Conservation (phyloP, 2,113 vertebrate species). For the Strix uralensis region DNA sequence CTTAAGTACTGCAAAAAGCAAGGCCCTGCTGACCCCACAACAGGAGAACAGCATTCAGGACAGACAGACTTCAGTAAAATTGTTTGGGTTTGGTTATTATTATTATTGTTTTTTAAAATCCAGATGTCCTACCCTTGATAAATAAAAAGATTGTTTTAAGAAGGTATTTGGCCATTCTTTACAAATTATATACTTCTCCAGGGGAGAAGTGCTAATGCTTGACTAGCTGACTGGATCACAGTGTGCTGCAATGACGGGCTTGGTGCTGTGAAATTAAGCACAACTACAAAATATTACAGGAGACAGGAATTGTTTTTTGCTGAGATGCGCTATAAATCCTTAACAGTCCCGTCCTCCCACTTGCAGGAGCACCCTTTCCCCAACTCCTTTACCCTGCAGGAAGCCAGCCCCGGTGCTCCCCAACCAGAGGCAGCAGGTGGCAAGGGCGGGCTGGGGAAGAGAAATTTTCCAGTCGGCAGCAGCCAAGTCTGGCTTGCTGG, state of each 20-base stretch:
- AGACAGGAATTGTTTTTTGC: neutral
- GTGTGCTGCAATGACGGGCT: neutral
- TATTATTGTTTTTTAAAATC: neutral
- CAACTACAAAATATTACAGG: neutral
- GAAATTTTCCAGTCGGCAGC: neutral
- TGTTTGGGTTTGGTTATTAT: neutral
- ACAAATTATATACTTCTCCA: neutral
- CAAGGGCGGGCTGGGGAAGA: fast-evolving
- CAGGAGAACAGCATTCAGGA: neutral
- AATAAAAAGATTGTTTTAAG: neutral
- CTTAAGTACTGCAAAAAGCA: neutral
- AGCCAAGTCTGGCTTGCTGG: neutral
- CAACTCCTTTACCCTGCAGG: fast-evolving
- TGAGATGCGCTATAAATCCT: neutral
- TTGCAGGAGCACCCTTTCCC: neutral
- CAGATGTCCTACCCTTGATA: neutral
- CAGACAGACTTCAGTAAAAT: neutral
- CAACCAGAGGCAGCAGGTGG: neutral
- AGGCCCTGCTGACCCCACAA: fast-evolving
- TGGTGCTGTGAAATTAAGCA: neutral
- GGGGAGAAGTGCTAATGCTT: neutral
- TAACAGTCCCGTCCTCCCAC: neutral
- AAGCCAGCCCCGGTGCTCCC: fast-evolving
- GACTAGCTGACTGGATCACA: neutral
- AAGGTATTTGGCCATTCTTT: neutral